phyloP scores from a whole-genome alignment of 2,888 invertebrate species.

The Acronicta aceris region DNA sequence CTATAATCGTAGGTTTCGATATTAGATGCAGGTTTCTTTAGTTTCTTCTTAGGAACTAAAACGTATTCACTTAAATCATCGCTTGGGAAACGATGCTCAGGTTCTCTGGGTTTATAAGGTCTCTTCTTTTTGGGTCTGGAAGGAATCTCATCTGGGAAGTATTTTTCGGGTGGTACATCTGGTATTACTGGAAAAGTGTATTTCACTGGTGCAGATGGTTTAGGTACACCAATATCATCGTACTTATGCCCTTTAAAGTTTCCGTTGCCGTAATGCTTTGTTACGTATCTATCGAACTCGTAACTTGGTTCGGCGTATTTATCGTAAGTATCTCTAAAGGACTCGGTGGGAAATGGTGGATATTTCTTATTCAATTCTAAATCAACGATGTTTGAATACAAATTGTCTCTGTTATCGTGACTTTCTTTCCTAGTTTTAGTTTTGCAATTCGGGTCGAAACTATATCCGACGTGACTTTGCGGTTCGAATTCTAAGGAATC shows the following conservation, averaged over 20 bases:
- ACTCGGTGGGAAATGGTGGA: slow-evolving; percentile 66
- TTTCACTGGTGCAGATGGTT: slow-evolving; percentile 65
- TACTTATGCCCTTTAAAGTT: slow-evolving; percentile 69
- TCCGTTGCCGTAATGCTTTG: slow-evolving; percentile 66
- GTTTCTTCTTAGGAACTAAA: slow-evolving; percentile 82
- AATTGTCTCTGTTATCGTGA: slow-evolving; percentile 62
- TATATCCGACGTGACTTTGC: slow-evolving; percentile 77
- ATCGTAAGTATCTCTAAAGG: slow-evolving; percentile 73
- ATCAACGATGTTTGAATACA: slow-evolving; percentile 70
- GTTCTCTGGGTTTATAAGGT: slow-evolving; percentile 67
- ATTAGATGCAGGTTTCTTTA: slow-evolving; percentile 70
- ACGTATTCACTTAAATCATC: slow-evolving; percentile 81
- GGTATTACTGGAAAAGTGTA: slow-evolving; percentile 70
- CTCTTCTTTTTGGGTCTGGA: slow-evolving; percentile 78
- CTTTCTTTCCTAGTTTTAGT: slow-evolving; percentile 77
- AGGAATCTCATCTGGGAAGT: slow-evolving; percentile 73
- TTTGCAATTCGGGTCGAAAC: slow-evolving; percentile 80
- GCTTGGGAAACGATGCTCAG: slow-evolving; percentile 65
- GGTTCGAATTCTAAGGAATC: slow-evolving; percentile 70
- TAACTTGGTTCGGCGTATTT: slow-evolving; percentile 73
- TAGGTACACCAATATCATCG: slow-evolving; percentile 63
- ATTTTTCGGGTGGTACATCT: slow-evolving; percentile 72
- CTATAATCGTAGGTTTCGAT: slow-evolving; percentile 73
- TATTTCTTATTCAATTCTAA: slow-evolving; percentile 73
- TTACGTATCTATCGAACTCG: slow-evolving; percentile 73